Base-by-base conservation (phyloP, 2,113 vertebrate species). In the Lipophrys pholis region DNA sequence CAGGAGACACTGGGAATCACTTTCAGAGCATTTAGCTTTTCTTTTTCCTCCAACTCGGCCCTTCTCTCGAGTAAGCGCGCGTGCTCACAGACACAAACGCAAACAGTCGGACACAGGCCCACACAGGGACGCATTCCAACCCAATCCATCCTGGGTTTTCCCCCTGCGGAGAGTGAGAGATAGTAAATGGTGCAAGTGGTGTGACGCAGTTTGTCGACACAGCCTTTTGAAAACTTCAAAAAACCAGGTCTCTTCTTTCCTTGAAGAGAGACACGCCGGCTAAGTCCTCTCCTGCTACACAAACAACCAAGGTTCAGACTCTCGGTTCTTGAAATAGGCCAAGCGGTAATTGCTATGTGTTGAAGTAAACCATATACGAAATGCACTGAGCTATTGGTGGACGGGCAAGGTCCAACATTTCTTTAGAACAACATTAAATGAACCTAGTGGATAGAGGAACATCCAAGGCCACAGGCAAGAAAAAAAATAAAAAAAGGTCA, bases 1-100 rank as follows among this genome's bases (percentile, higher is more conserved):
- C 78, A 56, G 71, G 86, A 88, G 85, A 86, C 49, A 62, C 79
- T 74, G 73, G 65, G 80, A 90, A 84, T 87, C 60, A 8, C 54
- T 83, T 86, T 87, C 76, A 76, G 70, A 82, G 75, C 71, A 82
- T 82, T 83, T 73, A 71, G 66, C 71, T 68, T 48, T 50, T 39
- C 11, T 76, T 39, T 39, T 73, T 54, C 63, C 48, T 64, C 62
- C 4, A 6, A n/a, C 58, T 60, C 59, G 36, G 53, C n/a, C 58
- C 21, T 40, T 79, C 51, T 55, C 42, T 78, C 62, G 10, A 30
- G 66, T 76, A 74, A 85, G 78, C 63, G 63, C 12, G 38, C 58
- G 36, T 51, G 5, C 73, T 59, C 62, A 30, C 50, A 35, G 10
- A 52, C 55, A 77, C 17, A 40, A 50, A 81, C 3, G 38, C 45